phyloP scores from a whole-genome alignment of 1,140 invertebrate species.

The Procambarus virginalis region DNA sequence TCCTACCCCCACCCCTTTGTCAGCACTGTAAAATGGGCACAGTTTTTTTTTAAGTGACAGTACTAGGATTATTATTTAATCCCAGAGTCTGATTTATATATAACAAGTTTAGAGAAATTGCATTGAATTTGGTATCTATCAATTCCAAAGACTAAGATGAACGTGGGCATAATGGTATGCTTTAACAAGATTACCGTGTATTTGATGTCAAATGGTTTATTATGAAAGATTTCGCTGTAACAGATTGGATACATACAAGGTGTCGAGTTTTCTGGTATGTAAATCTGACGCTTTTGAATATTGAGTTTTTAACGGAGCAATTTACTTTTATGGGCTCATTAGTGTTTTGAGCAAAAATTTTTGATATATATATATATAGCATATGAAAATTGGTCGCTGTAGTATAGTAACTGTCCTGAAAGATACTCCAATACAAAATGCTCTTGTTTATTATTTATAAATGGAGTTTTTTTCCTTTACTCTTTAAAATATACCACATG shows the following conservation, averaged over 20 bases:
- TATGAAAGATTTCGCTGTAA: background rate
- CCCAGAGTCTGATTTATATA: background rate
- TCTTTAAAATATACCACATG: constrained; percentile 35
- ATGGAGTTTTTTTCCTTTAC: constrained; percentile 19
- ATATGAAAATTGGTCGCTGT: background rate
- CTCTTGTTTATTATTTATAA: constrained; percentile 36
- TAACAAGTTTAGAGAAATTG: background rate
- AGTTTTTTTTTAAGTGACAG: background rate
- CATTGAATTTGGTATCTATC: background rate
- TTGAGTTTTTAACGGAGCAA: background rate
- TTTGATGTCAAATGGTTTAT: background rate
- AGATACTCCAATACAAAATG: constrained; percentile 27
- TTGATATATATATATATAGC: background rate
- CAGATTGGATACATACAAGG: background rate
- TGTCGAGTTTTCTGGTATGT: background rate
- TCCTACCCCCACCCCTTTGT: too few relatives aligned
- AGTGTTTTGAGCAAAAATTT: background rate
- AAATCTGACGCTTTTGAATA: background rate
- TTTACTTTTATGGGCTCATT: background rate
- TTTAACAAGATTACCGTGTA: background rate
- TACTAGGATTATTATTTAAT: background rate
- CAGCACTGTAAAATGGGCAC: too few relatives aligned
- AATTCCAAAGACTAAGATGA: background rate
- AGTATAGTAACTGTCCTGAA: constrained; percentile 1
- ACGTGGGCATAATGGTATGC: background rate